Evolutionary conservation across 1,140 invertebrate genomes (phyloP).

Genomic region (Mactra quadrangularis): DNA sequence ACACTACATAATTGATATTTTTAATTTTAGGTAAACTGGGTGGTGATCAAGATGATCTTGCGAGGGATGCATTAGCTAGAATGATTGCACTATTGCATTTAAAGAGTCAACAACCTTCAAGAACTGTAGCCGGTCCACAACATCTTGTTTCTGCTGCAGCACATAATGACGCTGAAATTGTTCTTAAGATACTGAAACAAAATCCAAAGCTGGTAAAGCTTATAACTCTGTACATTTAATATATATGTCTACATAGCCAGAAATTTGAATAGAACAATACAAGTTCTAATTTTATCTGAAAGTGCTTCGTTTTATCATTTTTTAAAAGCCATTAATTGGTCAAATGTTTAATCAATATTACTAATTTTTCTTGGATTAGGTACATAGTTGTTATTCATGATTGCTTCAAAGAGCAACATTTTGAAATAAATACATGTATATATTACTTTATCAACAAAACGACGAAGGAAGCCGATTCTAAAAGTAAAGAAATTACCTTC

Average conservation of each 20-base stretch:
- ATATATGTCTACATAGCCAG: background rate
- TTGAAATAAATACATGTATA: too few relatives aligned
- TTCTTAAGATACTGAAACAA: background rate
- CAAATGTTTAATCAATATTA: background rate
- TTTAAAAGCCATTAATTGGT: background rate
- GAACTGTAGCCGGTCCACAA: background rate
- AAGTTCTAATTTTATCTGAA: background rate
- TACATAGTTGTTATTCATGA: too few relatives aligned
- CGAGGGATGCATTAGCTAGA: background rate
- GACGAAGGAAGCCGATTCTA: too few relatives aligned
- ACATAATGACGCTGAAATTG: background rate
- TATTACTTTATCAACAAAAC: too few relatives aligned
- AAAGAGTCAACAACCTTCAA: background rate
- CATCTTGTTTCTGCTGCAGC: background rate
- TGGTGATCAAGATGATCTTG: too few relatives aligned
- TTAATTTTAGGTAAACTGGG: too few relatives aligned
- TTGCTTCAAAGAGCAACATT: too few relatives aligned
- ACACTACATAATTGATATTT: too few relatives aligned
- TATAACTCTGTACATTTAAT: background rate
- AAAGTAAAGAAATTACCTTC: too few relatives aligned
- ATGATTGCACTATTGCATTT: background rate
- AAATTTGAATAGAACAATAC: background rate
- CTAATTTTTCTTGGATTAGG: too few relatives aligned
- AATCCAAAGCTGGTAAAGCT: constrained; percentile 1
- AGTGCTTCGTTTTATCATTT: background rate